Conservation (phyloP, 1,140 invertebrate genomes). For the Maniola jurtina region DNA sequence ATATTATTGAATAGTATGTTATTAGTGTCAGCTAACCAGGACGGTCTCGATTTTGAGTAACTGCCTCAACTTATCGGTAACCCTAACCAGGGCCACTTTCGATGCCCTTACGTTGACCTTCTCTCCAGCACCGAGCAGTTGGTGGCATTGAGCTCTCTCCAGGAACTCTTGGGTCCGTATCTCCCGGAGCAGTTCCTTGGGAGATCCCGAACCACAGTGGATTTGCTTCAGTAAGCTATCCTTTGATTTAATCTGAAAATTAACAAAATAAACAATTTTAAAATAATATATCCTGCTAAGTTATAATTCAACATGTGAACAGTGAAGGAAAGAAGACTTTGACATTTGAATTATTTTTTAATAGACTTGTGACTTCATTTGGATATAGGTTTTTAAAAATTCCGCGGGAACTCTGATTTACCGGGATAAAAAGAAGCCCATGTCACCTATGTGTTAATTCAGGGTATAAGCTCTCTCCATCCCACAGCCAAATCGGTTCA, state of each 20-base stretch:
- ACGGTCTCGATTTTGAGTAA: slow-evolving; percentile 85
- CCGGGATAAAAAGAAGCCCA: too few relatives aligned
- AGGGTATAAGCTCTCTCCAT: too few relatives aligned
- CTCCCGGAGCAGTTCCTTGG: slow-evolving; percentile 82
- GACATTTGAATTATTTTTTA: too few relatives aligned
- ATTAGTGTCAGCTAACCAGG: slow-evolving; percentile 78
- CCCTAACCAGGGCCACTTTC: slow-evolving; percentile 89
- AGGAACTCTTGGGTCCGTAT: slow-evolving; percentile 88
- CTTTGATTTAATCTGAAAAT: slow-evolving; percentile 82
- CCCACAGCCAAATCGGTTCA: too few relatives aligned
- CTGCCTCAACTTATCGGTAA: slow-evolving; percentile 87
- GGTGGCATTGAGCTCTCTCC: slow-evolving; percentile 88
- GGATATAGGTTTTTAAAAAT: too few relatives aligned
- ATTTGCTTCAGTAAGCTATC: slow-evolving; percentile 86
- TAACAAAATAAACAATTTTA: slow-evolving; percentile 5
- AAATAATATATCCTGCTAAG: background rate
- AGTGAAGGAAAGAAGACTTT: too few relatives aligned
- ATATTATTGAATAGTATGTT: background rate
- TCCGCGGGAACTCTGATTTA: too few relatives aligned
- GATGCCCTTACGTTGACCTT: slow-evolving; percentile 87
- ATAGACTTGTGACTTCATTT: too few relatives aligned
- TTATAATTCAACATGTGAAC: too few relatives aligned
- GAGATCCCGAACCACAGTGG: slow-evolving; percentile 77
- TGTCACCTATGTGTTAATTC: too few relatives aligned
- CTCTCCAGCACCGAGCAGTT: slow-evolving; percentile 86